Base-by-base conservation (phyloP, 1,140 invertebrate genomes). In the Drosophila subobscura region DNA sequence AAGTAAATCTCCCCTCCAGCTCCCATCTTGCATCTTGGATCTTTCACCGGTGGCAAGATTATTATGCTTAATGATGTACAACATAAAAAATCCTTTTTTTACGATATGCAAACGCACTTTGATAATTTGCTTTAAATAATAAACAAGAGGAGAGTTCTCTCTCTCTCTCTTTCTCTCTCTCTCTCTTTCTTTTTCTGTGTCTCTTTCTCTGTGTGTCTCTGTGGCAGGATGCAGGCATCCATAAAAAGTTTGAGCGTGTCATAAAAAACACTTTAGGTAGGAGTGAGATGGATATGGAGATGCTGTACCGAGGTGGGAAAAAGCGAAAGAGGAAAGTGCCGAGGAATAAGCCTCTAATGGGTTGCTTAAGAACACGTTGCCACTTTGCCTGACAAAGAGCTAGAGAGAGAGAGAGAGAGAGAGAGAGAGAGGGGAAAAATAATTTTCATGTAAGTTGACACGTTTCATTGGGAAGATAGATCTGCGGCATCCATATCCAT, bases 371-470 rank as follows among this genome's bases (percentile, higher is more conserved):
- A 70, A 74, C 71, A 74, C 71, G 71, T 74, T 74, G 71, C 71
- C 71, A 74, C 71, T 74, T 74, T 57, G 52, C 70, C 20, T 37
- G 12, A 51, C 16, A 16, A 23, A 51, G 25, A n/a, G 25, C n/a
- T 14, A n/a, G 14, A 37, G 49, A 22, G 12, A 29, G 29, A 49
- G 10, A 25, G 23, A 51, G 27, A 51, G 49, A 33, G 49, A 51
- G 14, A 52, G 14, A 6, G 54, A 20, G 42, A 53, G 55, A 58
- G 42, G 65, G 12, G 66, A 63, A 64, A 73, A 73, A 73, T 73
- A 59, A 73, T 73, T 73, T 73, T 73, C 71, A 73, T 73, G 71
- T 73, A 73, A 73, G 73, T 73, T 73, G 71, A 73, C 71, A 73
- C 71, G 71, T 73, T 73, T 73, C 71, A 73, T 73, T 73, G 73